Evolutionary conservation across 1,140 invertebrate genomes (phyloP).

Genomic region (Gryllus bimaculatus): DNA sequence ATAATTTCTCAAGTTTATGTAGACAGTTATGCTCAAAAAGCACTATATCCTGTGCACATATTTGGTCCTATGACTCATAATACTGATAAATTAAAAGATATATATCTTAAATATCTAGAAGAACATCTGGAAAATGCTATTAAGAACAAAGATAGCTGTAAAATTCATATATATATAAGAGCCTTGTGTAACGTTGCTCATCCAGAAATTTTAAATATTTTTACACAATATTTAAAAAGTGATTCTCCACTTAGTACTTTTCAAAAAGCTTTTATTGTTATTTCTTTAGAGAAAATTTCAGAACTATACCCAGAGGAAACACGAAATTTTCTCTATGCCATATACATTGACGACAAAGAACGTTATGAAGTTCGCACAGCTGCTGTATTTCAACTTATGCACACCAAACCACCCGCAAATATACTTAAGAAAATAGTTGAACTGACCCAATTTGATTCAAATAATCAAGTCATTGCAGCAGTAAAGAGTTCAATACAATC

Average conservation of each 20-base stretch:
- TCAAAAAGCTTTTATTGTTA: conserved; percentile 50
- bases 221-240: conserved; percentile 58
- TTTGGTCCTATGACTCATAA: neutral
- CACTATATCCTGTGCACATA: neutral
- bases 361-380: conserved; percentile 51
- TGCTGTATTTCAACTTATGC: conserved; percentile 48
- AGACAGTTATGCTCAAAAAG: neutral
- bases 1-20: neutral
- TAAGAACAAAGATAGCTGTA: conserved; percentile 34
- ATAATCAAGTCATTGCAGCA: conserved; percentile 48
- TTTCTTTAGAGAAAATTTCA: conserved; percentile 40
- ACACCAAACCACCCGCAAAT: conserved; percentile 42
- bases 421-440: conserved; percentile 58
- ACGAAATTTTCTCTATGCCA: conserved; percentile 48
- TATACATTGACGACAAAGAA: conserved; percentile 53
- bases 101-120: neutral
- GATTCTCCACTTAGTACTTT: conserved; percentile 38
- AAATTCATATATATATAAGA: conserved; percentile 46
- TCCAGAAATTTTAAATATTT: conserved; percentile 44
- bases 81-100: neutral
- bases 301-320: conserved; percentile 38
- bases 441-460: conserved; percentile 50
- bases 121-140: neutral
- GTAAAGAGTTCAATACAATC: conserved; percentile 46
- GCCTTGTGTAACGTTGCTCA: conserved; percentile 53